phyloP scores from a whole-genome alignment of 2,888 invertebrate genomes.

The Heliconius charithonia region DNA sequence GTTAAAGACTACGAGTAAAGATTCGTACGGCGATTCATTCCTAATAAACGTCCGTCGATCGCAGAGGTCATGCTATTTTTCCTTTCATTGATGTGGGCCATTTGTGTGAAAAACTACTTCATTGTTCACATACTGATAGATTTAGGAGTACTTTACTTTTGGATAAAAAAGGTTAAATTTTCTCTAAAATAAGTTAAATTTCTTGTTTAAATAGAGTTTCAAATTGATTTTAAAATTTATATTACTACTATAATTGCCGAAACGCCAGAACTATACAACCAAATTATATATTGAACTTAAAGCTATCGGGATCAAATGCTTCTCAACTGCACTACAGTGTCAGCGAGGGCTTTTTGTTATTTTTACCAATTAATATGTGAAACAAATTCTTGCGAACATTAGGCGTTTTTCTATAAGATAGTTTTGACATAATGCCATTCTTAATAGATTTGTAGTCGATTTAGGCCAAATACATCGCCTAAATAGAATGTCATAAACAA shows the following conservation, averaged over 20 bases:
- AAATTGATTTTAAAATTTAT: too few relatives aligned
- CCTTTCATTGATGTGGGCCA: constrained; percentile 28
- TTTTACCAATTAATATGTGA: neutral
- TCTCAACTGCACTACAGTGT: neutral
- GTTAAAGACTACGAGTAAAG: constrained; percentile 36
- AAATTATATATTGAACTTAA: too few relatives aligned
- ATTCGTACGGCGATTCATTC: constrained; percentile 42
- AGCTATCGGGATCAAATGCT: neutral
- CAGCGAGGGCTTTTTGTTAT: too few relatives aligned
- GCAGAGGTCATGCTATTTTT: constrained; percentile 41
- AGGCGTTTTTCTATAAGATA: neutral
- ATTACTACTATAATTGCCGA: too few relatives aligned
- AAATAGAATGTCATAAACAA: neutral
- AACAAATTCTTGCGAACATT: neutral
- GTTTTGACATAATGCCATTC: constrained; percentile 7
- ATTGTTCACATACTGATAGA: constrained; percentile 11
- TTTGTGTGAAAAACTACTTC: constrained; percentile 25
- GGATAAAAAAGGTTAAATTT: neutral
- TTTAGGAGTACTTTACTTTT: constrained; percentile 8
- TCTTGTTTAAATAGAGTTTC: too few relatives aligned
- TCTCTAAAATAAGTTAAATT: too few relatives aligned
- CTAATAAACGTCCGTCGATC: constrained; percentile 45
- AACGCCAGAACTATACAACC: too few relatives aligned
- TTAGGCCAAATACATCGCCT: constrained; percentile 5
- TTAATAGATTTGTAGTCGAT: constrained; percentile 27